phyloP scores from a whole-genome alignment of 1,140 invertebrate species.

The Agrilus planipennis region DNA sequence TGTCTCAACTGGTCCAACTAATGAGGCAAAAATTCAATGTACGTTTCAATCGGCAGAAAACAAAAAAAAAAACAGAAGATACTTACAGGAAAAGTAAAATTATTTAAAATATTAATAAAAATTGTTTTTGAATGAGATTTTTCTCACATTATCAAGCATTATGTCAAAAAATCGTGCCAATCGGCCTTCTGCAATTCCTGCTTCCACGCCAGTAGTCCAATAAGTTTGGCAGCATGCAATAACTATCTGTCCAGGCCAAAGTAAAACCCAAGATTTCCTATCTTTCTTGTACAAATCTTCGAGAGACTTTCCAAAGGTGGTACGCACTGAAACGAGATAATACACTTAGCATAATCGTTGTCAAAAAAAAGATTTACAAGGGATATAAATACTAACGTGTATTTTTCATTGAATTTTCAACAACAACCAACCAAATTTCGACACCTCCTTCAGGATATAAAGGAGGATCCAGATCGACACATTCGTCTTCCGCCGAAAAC shows the following conservation, averaged over 20 bases:
- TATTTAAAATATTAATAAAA: neutral
- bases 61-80: neutral
- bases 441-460: conserved; percentile 60
- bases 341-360: neutral
- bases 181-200: conserved; percentile 36
- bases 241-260: conserved; percentile 66
- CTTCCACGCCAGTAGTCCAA: conserved; percentile 50
- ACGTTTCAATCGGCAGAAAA: neutral
- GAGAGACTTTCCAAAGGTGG: conserved; percentile 41
- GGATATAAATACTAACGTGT: conserved; percentile 21
- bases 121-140: neutral
- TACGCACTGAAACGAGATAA: conserved; percentile 32
- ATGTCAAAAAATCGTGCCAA: conserved; percentile 36
- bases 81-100: neutral
- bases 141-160: conserved; percentile 37
- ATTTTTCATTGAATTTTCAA: conserved; percentile 58
- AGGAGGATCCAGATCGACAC: conserved; percentile 47
- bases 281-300: conserved; percentile 25
- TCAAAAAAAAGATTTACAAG: neutral
- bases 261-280: conserved; percentile 53
- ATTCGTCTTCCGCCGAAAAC: conserved; percentile 66
- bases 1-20: conserved; percentile 52
- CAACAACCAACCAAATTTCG: conserved; percentile 61
- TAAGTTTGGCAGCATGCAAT: conserved; percentile 52
- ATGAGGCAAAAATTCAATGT: conserved; percentile 9